Percentiles rank a stretch among this genome's conserved stretches.
These are phyloP conservation scores for Pyrochroa serraticornis DNA, from an alignment of 2,888 invertebrate genomes.

Conservation along the genomic window DNA sequence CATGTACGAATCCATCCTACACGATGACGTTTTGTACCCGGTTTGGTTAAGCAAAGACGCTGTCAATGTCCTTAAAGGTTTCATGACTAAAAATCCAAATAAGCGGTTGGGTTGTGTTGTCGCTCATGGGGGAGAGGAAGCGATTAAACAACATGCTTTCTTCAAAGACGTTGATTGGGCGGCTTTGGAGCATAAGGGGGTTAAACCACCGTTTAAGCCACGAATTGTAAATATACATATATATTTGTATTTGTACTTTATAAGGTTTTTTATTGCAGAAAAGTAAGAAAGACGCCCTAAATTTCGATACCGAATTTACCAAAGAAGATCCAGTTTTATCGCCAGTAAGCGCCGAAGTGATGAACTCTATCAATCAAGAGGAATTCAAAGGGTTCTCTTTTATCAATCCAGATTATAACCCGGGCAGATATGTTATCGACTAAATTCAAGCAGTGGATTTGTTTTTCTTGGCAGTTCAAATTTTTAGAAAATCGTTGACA, in stretches of 20 bases:
- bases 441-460: constrained; percentile 83
- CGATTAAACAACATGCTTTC: constrained; percentile 90
- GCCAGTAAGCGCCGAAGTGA: constrained; percentile 86
- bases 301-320: constrained; percentile 98
- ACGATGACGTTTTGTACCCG: constrained; percentile 98
- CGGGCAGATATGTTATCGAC: constrained; percentile 60
- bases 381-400: constrained; percentile 98
- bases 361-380: constrained; percentile 95
- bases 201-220: constrained; percentile 97
- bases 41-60: constrained; percentile 95
- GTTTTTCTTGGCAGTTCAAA: constrained; percentile 81
- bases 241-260: not conserved
- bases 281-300: constrained; percentile 93
- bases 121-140: constrained; percentile 75
- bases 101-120: constrained; percentile 92
- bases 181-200: constrained; percentile 84
- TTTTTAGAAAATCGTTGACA: not conserved
- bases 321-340: constrained; percentile 97
- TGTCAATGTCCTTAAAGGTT: constrained; percentile 88
- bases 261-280: constrained; percentile 65
- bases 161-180: constrained; percentile 97
- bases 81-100: constrained; percentile 97
- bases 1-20: constrained; percentile 96
- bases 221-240: constrained; percentile 91
- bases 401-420: constrained; percentile 89